Percentiles rank a stretch among this genome's conserved stretches.
Conservation (phyloP, 2,888 invertebrate species). For the Nomada hirtipes region DNA sequence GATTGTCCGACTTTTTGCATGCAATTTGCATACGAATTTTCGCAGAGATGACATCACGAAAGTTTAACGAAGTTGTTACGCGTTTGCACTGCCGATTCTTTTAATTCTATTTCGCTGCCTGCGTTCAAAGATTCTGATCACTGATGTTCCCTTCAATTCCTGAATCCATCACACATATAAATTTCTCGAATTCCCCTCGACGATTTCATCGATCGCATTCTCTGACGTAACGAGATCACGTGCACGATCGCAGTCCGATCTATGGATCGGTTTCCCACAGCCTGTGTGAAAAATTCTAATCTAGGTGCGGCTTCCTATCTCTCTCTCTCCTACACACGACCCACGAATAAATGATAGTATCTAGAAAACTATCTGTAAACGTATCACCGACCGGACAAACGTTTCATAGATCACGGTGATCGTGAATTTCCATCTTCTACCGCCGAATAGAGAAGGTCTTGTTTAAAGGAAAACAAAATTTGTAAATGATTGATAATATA, state of each 20-base stretch:
- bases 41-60: neutral
- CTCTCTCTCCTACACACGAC: constrained; percentile 28
- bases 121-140: neutral
- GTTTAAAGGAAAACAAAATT: neutral
- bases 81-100: neutral
- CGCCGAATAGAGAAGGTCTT: neutral
- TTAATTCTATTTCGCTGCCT: neutral
- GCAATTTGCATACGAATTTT: neutral
- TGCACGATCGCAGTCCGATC: constrained; percentile 7
- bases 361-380: constrained; percentile 5
- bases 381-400: constrained; percentile 4
- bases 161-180: neutral
- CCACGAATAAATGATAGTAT: neutral
- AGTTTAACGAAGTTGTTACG: neutral
- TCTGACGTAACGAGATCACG: constrained; percentile 37
- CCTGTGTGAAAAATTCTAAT: constrained; percentile 32
- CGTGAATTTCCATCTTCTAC: constrained; percentile 20
- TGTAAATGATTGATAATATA: no score
- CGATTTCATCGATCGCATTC: constrained; percentile 29
- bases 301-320: constrained; percentile 53
- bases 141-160: neutral
- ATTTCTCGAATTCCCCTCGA: neutral
- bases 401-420: constrained; percentile 14
- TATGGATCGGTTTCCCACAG: constrained; percentile 52
- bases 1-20: neutral